phyloP scores from a whole-genome alignment of 2,888 invertebrate species.

The Amphipyra tragopoginis region DNA sequence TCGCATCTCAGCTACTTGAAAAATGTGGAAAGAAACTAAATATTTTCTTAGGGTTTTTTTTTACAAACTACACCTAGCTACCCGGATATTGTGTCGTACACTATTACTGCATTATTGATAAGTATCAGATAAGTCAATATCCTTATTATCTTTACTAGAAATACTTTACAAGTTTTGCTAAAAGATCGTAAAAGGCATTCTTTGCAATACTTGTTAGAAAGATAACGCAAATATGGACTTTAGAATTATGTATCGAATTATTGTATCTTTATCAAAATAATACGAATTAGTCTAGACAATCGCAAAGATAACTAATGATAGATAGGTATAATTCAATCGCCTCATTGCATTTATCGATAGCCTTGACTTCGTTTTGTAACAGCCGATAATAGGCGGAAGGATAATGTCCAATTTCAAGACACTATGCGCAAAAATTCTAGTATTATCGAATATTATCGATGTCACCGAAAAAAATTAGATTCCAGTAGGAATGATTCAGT shows the following conservation, averaged over 20 bases:
- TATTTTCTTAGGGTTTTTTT: too few relatives aligned
- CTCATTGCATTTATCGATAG: constrained; percentile 10
- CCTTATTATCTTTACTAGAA: background rate
- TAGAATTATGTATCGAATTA: background rate
- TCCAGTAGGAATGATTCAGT: too few relatives aligned
- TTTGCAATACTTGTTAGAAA: constrained; percentile 6
- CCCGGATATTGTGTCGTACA: background rate
- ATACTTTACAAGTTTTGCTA: background rate
- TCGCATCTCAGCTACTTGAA: background rate
- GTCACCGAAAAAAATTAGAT: too few relatives aligned
- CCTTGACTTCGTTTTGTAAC: constrained; percentile 31
- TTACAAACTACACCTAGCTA: too few relatives aligned
- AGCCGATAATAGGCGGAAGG: constrained; percentile 20
- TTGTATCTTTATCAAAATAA: constrained; percentile 14
- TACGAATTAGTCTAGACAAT: constrained; percentile 33
- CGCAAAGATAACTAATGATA: constrained; percentile 3
- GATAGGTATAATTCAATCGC: constrained; percentile 15
- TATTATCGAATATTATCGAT: too few relatives aligned
- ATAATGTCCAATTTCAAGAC: background rate
- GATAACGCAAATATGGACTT: background rate
- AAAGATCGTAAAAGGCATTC: background rate
- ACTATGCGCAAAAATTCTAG: background rate
- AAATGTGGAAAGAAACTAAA: background rate
- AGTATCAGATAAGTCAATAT: background rate
- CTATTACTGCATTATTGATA: background rate